Evolutionary conservation across 2,797 vertebrate species (phyloP).

Genomic region (Sandelia bainsii): DNA sequence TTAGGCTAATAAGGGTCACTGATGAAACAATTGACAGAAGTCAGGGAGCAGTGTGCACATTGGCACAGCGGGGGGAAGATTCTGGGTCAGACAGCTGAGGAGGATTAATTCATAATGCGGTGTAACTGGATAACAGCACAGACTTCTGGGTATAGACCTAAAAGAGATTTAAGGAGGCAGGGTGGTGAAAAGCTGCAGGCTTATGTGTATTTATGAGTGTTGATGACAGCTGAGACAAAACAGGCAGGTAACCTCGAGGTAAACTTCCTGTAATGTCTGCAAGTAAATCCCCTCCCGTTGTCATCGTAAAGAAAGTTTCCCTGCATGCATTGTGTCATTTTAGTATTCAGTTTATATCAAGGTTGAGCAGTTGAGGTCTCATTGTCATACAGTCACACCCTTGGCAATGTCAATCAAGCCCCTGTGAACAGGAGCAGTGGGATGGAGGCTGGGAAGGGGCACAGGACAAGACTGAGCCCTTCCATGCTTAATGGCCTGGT

Average conservation of each 20-base stretch:
- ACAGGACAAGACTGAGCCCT: slow-evolving; percentile 47
- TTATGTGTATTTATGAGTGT: slow-evolving; percentile 21
- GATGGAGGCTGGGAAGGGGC: slow-evolving; percentile 24
- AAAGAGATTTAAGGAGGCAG: slow-evolving; percentile 37
- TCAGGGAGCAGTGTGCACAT: slow-evolving; percentile 27
- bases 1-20: slow-evolving; percentile 35
- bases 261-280: not conserved
- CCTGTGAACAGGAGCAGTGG: slow-evolving; percentile 34
- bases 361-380: slow-evolving; percentile 56
- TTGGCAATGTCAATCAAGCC: slow-evolving; percentile 67
- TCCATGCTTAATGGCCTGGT: slow-evolving; percentile 67
- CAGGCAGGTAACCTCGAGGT: not conserved
- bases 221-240: not conserved
- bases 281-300: not conserved
- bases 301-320: slow-evolving; percentile 18
- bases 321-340: slow-evolving; percentile 32
- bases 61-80: slow-evolving; percentile 29
- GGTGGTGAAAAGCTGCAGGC: slow-evolving; percentile 25
- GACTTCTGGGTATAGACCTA: slow-evolving; percentile 61
- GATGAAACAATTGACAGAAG: slow-evolving; percentile 49
- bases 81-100: slow-evolving; percentile 62
- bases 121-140: slow-evolving; percentile 63
- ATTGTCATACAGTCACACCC: slow-evolving; percentile 58
- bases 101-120: slow-evolving; percentile 67
- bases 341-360: slow-evolving; percentile 58